Base-by-base conservation (phyloP, 1,140 invertebrate genomes). In the Lasioglossum baleicum region DNA sequence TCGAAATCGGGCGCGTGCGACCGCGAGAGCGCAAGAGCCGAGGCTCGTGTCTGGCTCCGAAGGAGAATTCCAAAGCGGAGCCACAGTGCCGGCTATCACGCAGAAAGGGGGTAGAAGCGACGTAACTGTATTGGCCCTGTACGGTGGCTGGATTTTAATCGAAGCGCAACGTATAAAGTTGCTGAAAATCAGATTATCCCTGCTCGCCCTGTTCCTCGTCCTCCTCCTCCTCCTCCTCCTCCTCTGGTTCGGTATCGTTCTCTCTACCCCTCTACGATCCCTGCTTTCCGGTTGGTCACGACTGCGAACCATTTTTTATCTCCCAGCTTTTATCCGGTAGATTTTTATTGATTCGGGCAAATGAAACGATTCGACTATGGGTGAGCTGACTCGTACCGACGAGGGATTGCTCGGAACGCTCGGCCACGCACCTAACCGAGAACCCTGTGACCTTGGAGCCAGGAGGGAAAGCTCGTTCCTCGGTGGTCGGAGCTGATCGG, bases 91-190 rank as follows among this genome's bases (percentile, higher is more conserved):
- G 58, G 17, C 51, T 5, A 56, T 56, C 51, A 35, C 20, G 20
- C 66, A 48, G 72, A 26, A 78, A 58, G 31, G 66, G 76, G 75
- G 75, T 56, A 85, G 76, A 65, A 86, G 60, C 74, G 68, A 84
- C 87, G 84, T 89, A 91, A 91, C 90, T 89, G 88, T 90, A 90
- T 91, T 89, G 89, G 87, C 84, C 83, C 86, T 90, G 85, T 84
- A 91, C 89, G 90, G 88, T 90, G 84, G 89, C 89, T 92, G 90
- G 87, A 89, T 92, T 91, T 92, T 92, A 92, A 92, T 92, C 91
- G 91, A 92, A 91, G 89, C 89, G 90, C 90, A 88, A 90, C 89
- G 89, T 91, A 92, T 91, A 91, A 92, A 92, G 90, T 92, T 92
- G 91, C 90, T 91, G 91, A 92, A 91, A 92, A 92, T 92, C 90